Conservation (phyloP, 1,140 invertebrate genomes). For the Ips typographus region DNA sequence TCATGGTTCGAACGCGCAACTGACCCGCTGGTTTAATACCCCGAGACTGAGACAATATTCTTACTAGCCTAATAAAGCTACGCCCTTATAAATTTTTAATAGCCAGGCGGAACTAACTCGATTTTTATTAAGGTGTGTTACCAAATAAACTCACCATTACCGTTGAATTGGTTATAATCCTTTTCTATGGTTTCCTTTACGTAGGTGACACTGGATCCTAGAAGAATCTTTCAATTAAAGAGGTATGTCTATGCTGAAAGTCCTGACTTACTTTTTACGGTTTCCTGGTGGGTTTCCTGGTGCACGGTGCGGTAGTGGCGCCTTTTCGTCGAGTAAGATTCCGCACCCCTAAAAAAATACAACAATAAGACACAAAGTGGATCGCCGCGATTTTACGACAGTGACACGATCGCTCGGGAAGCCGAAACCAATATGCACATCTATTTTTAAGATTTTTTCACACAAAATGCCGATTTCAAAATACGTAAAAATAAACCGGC, state of each 20-base stretch:
- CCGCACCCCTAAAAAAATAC: slow-evolving; percentile 39
- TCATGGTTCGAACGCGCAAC: too few species aligned
- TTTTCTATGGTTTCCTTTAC: slow-evolving; percentile 23
- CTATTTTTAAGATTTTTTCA: slow-evolving; percentile 28
- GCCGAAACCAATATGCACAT: slow-evolving; percentile 28
- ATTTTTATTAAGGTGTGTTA: too few species aligned
- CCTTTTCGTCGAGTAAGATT: slow-evolving; percentile 40
- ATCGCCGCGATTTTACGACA: background rate
- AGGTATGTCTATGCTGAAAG: background rate
- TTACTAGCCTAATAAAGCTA: too few species aligned
- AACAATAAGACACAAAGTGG: background rate
- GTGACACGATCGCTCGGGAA: slow-evolving; percentile 1
- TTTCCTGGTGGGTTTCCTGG: slow-evolving; percentile 46
- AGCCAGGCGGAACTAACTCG: too few species aligned
- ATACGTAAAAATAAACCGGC: slow-evolving; percentile 27
- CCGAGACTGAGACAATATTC: too few species aligned
- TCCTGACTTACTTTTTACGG: slow-evolving; percentile 43
- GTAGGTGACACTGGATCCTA: slow-evolving; percentile 23
- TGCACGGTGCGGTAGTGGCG: slow-evolving; percentile 45
- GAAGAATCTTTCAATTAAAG: background rate
- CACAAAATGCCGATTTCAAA: slow-evolving; percentile 17
- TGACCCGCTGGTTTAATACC: too few species aligned
- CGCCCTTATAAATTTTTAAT: too few species aligned
- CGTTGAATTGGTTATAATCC: too few species aligned
- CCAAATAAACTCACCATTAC: too few species aligned